Evolutionary conservation across 1,140 invertebrate species (phyloP), one percentile per base, ranked within the genome.

Genomic region (Cecropterus lyciades): DNA sequence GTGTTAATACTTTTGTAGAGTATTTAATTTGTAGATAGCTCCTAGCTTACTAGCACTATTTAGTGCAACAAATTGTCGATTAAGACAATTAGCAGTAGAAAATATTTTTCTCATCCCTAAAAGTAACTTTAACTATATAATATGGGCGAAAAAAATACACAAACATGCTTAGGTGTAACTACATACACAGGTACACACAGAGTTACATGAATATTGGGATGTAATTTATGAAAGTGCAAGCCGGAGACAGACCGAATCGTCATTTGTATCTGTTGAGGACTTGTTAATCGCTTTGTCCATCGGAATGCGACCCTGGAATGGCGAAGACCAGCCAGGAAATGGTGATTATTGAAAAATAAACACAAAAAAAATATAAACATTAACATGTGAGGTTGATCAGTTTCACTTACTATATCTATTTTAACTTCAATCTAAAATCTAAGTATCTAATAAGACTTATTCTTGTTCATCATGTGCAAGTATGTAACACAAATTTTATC

Each of bases 211-310:
- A 81, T 70, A 77, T 75, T 71, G 75, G 72, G 69, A 70, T 67
- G 65, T 75, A 71, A 60, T 75, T 80, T 78, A 79, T 82, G 78
- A 82, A 71, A 82, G 76, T 85, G 84, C 81, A 86, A 85, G 55
- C 81, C 70, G 79, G 85, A 89, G 86, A 88, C 88, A 89, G 88
- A 91, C 88, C 88, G 85, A 87, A 80, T 84, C 85, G 81, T 85
- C 86, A 81, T 82, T 80, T 80, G 81, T 80, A 77, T 82, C 82
- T 80, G 79, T 80, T 80, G 88, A 88, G 70, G 86, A 72, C 88
- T 89, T 85, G 85, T 87, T 91, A 80, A 88, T 91, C 80, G 85
- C 87, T 89, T 89, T 91, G 76, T 88, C 85, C 86, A 88, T 80
- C 82, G 85, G 82, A 81, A 91, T 89, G 83, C 87, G 85, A 86